Base-by-base conservation (phyloP, 2,797 vertebrate species). In the Meriones psammophilus region DNA sequence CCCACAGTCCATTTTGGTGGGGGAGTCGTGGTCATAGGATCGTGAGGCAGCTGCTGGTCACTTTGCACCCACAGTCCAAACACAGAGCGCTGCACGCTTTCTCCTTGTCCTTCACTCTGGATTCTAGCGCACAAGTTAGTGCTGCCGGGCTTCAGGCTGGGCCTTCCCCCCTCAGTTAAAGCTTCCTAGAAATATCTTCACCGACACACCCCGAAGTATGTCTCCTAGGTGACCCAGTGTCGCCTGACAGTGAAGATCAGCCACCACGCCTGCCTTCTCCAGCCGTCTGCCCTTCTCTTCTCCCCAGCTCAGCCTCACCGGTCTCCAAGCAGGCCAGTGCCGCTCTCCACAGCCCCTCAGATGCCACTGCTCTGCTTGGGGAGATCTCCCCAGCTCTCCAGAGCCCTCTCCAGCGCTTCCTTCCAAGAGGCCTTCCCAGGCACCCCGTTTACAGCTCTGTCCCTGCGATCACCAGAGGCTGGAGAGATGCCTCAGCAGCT, bases 321-420 rank as follows among this genome's bases (percentile, higher is more conserved):
- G 50, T 50, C 3, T 71, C 80, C 36, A 28, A 46, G 64, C 20
- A 66, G 50, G 46, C 62, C 84, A 12, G 46, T 39, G 26, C 93
- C 30, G 68, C 8, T 58, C 24, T 60, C 50, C 77, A 69, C 20
- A 50, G 28, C 89, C 94, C 91, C 86, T 88, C 96, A 83, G n/a
- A 4, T 39, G 8, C 36, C 7, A 30, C 6, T 22, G 30, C 24
- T 12, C 42, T 46, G 58, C 56, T 69, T 17, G 1, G 46, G 9
- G 0, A 64, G 42, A 33, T 30, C 62, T 30, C 30, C 36, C 64
- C 50, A 17, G 58, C 28, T 33, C 14, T 46, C 76, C 71, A 77
- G 68, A 78, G 33, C n/a, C 69, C 13, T 1, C 46, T 26, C 71
- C 30, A 8, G 68, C 39, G 28, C 24, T 56, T 46, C 24, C 76